Conservation (phyloP, 2,888 invertebrate species). For the Cantharis lateralis region DNA sequence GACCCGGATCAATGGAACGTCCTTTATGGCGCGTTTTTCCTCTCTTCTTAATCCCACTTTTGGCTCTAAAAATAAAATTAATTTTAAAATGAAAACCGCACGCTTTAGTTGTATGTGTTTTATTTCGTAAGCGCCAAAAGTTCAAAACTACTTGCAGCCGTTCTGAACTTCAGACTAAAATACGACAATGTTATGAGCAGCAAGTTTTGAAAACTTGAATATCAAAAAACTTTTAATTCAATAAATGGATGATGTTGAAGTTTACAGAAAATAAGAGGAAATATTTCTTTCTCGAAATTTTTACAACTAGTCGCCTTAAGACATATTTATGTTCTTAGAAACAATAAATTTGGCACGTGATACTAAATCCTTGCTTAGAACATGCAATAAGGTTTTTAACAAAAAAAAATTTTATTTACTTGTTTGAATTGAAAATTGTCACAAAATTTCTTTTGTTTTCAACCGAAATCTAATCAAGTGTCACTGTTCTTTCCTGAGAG, state of each 20-base stretch:
- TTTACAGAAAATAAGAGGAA: not conserved
- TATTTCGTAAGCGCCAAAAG: not conserved
- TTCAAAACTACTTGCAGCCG: not conserved
- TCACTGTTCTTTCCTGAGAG: not conserved
- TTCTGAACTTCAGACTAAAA: not conserved
- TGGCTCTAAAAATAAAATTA: conserved; percentile 43
- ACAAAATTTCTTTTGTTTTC: not conserved
- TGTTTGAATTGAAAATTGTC: not conserved
- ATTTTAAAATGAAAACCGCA: not conserved
- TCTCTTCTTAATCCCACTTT: conserved; percentile 57
- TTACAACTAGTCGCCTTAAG: not conserved
- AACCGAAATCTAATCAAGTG: not conserved
- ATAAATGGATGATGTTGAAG: not conserved
- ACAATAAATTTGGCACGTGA: not conserved
- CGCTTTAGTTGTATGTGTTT: not conserved
- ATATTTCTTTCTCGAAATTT: not conserved
- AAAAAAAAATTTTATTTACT: not conserved
- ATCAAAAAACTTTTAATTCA: not conserved
- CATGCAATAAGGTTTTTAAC: not conserved
- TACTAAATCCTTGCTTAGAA: not conserved
- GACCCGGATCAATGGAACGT: conserved; percentile 69
- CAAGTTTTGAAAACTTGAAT: not conserved
- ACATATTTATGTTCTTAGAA: not conserved
- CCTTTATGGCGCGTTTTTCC: conserved; percentile 60
- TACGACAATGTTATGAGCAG: not conserved